These are phyloP conservation scores for Chrysolophus pictus DNA, from an alignment of 2,797 vertebrate species.

Conservation along the genomic window DNA sequence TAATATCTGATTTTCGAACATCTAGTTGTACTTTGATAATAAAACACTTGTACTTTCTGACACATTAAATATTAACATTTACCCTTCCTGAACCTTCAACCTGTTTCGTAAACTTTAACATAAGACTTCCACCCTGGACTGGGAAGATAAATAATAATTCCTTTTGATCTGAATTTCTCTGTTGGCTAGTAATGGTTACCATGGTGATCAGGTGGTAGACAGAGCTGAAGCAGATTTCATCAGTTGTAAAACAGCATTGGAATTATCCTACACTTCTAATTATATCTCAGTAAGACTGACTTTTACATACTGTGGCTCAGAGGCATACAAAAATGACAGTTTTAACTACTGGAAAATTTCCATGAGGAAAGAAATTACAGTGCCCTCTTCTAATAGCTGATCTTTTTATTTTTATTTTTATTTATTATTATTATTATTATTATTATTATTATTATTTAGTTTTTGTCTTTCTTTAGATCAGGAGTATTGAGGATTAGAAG, in stretches of 20 bases:
- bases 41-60: conserved; percentile 65
- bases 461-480: neutral
- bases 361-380: conserved; percentile 27
- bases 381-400: neutral
- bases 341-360: conserved; percentile 52
- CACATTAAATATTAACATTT: conserved; percentile 78
- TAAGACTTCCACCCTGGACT: conserved; percentile 70
- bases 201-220: conserved; percentile 79
- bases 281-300: conserved; percentile 73
- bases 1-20: conserved; percentile 75
- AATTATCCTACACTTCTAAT: conserved; percentile 81
- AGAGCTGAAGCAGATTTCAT: conserved; percentile 76
- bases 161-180: conserved; percentile 78
- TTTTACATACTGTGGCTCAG: conserved; percentile 63
- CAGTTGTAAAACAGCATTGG: conserved; percentile 79
- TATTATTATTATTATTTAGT: neutral
- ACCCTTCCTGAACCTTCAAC: conserved; percentile 72
- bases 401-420: neutral
- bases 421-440: neutral
- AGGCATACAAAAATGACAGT: conserved; percentile 56
- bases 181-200: conserved; percentile 77
- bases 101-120: conserved; percentile 75
- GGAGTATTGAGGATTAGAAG: neutral
- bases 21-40: conserved; percentile 42
- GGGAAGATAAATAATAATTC: conserved; percentile 80